Evolutionary conservation across 2,888 invertebrate genomes (phyloP).

Genomic region (Hemaris fuciformis): DNA sequence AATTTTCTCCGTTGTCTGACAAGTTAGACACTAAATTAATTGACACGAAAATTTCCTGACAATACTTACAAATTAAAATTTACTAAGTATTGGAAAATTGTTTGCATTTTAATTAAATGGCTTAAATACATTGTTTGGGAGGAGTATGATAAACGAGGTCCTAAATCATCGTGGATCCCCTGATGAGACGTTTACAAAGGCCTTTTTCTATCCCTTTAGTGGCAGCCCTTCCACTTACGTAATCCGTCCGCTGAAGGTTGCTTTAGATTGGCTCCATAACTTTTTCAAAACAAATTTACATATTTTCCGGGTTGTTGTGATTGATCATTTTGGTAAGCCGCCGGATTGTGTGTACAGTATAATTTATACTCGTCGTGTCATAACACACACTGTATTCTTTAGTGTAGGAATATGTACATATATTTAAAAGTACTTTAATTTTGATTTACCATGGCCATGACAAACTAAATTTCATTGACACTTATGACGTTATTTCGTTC

Average conservation of each 20-base stretch:
- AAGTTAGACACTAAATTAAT: neutral
- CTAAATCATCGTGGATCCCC: slow-evolving; percentile 33
- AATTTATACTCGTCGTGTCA: neutral
- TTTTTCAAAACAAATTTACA: slow-evolving; percentile 69
- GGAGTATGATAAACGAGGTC: slow-evolving; percentile 51
- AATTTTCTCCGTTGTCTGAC: neutral
- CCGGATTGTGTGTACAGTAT: slow-evolving; percentile 10
- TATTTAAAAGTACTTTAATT: neutral
- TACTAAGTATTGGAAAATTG: neutral
- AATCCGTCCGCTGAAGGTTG: slow-evolving; percentile 48
- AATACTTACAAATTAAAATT: neutral
- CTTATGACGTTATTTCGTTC: too few species aligned
- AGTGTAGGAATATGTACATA: too few species aligned
- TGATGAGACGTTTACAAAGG: slow-evolving; percentile 45
- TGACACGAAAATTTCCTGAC: neutral
- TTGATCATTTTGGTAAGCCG: slow-evolving; percentile 45
- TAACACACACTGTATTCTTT: neutral
- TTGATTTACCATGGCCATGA: neutral
- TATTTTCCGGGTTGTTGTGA: slow-evolving; percentile 50
- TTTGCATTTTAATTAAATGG: neutral
- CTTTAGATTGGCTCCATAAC: slow-evolving; percentile 57
- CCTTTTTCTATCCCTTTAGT: slow-evolving; percentile 51
- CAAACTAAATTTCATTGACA: too few species aligned
- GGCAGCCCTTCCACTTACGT: slow-evolving; percentile 29
- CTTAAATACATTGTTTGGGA: slow-evolving; percentile 28